phyloP scores from a whole-genome alignment of 1,140 invertebrate species.

The Trichonephila clavata region DNA sequence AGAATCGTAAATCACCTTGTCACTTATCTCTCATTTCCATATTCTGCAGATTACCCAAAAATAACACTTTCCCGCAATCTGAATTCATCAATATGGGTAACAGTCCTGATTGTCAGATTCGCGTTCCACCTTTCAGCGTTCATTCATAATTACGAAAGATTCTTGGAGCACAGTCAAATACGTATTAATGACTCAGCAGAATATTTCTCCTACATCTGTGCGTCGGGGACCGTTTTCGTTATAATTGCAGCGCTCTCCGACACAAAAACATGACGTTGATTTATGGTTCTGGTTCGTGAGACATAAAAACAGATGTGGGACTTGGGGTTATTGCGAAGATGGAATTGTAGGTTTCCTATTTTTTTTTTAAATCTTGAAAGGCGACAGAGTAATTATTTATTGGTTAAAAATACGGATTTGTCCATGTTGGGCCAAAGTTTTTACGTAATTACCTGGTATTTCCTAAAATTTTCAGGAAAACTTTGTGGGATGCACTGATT shows the following conservation, averaged over 20 bases:
- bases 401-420: no score
- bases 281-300: not conserved
- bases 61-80: constrained; percentile 16
- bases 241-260: not conserved
- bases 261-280: constrained; percentile 17
- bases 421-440: no score
- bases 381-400: no score
- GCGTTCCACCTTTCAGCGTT: not conserved
- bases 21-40: constrained; percentile 31
- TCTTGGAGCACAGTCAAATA: not conserved
- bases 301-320: not conserved
- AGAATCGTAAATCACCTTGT: not conserved
- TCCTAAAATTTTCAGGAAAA: no score
- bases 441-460: no score
- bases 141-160: constrained; percentile 16
- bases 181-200: constrained; percentile 44
- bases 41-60: constrained; percentile 1
- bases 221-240: not conserved
- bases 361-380: not conserved
- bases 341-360: not conserved
- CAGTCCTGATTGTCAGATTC: constrained; percentile 41
- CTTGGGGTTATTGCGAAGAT: not conserved
- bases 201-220: not conserved
- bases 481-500: no score
- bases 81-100: not conserved